Evolutionary conservation across 1,140 invertebrate species (phyloP), one percentile per base, ranked within the genome.

Genomic region (Oryctes rhinoceros): DNA sequence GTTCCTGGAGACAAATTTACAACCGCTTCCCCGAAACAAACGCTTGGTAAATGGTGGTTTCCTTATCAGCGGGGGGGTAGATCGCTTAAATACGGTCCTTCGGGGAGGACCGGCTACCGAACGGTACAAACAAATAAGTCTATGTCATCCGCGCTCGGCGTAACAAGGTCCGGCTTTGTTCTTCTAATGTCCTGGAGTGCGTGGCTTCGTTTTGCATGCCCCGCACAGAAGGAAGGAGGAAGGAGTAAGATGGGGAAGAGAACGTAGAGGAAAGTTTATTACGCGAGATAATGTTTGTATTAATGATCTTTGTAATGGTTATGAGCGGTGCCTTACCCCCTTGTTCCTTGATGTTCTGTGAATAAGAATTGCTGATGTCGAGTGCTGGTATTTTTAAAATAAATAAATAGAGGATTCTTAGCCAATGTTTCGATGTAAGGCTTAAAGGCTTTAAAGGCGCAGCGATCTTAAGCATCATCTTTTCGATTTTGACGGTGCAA

Each of bases 101-200:
- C 49, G 13, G 49, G 49, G 49, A 53, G 49, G 49, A n/a, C 49
- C 11, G n/a, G 49, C 49, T 13, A 53, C n/a, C 49, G 9, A n/a
- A 53, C 49, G 49, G 49, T n/a, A 53, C 49, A 53, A 53, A 53
- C 49, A 53, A 53, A 53, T 53, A 53, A n/a, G n/a, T 53, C 49
- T 13, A 13, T 15, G n/a, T 44, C 39, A 44, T 44, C 39, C 39
- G 49, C 49, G 49, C 13, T 53, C 13, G n/a, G 13, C 9, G 49
- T 13, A 13, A 7, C 13, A 53, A n/a, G n/a, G 13, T 13, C 13
- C n/a, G 49, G 13, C 49, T 53, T 53, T 53, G 49, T 53, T 53
- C 49, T 53, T 53, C 7, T 53, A 53, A 53, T 53, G 49, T 53
- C 13, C 13, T 53, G 4, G 49, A 44, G 49, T 53, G 49, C n/a